Percentiles rank a stretch among this genome's conserved stretches.
Conservation (phyloP, 2,888 invertebrate genomes). For the Calephelis perditalis region DNA sequence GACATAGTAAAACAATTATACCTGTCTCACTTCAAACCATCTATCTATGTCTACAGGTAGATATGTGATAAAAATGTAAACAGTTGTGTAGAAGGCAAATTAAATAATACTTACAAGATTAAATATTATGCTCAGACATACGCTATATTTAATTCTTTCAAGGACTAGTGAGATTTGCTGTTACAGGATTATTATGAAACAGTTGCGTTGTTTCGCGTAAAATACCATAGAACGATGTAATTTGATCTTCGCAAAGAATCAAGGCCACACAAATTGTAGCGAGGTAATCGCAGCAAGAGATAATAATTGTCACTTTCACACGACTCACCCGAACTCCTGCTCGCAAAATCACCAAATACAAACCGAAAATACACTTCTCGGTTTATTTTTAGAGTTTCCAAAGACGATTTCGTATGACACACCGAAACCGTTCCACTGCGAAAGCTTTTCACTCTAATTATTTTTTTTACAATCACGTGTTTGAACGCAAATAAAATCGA, state of each 20-base stretch:
- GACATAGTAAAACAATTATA: not conserved
- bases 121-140: not conserved
- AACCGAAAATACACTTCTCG: constrained; percentile 61
- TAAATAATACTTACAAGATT: constrained; percentile 13
- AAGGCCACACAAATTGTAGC: constrained; percentile 24
- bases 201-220: constrained; percentile 17
- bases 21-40: not conserved
- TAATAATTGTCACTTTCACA: constrained; percentile 53
- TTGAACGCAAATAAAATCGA: constrained; percentile 43
- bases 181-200: not conserved
- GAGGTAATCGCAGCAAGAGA: constrained; percentile 14
- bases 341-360: constrained; percentile 67
- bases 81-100: constrained; percentile 1
- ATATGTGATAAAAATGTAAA: constrained; percentile 13
- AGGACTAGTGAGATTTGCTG: constrained; percentile 2
- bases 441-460: constrained; percentile 37
- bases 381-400: constrained; percentile 63
- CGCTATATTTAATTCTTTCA: constrained; percentile 8
- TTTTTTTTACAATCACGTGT: constrained; percentile 49
- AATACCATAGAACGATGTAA: constrained; percentile 27
- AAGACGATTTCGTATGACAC: constrained; percentile 55
- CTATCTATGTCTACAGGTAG: constrained; percentile 10
- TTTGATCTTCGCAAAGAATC: constrained; percentile 30
- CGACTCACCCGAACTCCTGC: constrained; percentile 55
- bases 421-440: constrained; percentile 33